Evolutionary conservation across 23 tunicate genomes (phyloP), one percentile per base, ranked within the genome.

Genomic region (Diplosoma virens): DNA sequence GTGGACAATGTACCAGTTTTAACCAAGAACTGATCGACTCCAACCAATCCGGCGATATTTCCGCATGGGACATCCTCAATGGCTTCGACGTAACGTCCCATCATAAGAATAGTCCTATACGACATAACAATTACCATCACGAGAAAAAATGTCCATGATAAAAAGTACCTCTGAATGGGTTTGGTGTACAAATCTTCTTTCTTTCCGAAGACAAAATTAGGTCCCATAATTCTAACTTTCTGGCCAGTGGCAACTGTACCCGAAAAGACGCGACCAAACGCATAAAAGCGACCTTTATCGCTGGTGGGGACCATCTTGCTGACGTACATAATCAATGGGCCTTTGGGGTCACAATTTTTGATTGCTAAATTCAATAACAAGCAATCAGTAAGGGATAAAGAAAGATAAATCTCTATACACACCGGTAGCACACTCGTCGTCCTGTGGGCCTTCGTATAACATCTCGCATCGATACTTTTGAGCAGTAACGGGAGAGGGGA

Each of bases 21-120:
- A 36, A 88, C 95, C 6, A 94, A 61, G 75, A 63, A 94, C 56
- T 88, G 89, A 53, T 94, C 99, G 17, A 94, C 99, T 47, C 99
- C 99, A 27, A 94, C 99, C 69, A 94, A 64, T 47, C 99, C 99
- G 63, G 61, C 86, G 58, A 94, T 87, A 63, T 94, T 94, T 1
- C 99, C 99, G 37, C 99, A 94, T 48, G 99, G 99, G 25, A 94
- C 95, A 50, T 94, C 99, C 29, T 88, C 99, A 29, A 94, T 94
- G 2, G 99, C 97, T 48, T 94, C 99, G 46, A 83, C 92, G 80
- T 94, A 94, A 3, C 99, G 95, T 1, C 99, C 99, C 99, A 94
- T 94, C 99, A 94, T 94, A 9, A 94, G 87, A 70, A 94, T 94
- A 27, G 99, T 94, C 47, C 99, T 92, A 27, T 7, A 50, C 5